Evolutionary conservation across 2,888 invertebrate species (phyloP), one percentile per base, ranked within the genome.

Genomic region (Limnephilus marmoratus): DNA sequence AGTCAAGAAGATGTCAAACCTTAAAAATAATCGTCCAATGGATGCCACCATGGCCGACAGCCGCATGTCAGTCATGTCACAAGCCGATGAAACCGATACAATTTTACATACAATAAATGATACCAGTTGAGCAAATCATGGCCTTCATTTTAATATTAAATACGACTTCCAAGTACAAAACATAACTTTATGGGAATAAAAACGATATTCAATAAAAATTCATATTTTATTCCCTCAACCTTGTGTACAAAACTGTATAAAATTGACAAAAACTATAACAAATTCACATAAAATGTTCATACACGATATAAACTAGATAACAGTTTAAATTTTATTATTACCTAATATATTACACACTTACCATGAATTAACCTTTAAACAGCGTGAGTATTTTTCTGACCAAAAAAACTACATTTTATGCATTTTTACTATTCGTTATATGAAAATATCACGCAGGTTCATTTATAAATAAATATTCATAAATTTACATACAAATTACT

Each of bases 1-100:
- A 29, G 86, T 49, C 37, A 86, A 86, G 24, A 49, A 86, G 37
- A 31, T 86, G 3, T 31, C n/a, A 15, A 18, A 49, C 15, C 86
- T 68, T n/a, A 68, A 49, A 86, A 86, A 86, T 86, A 86, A 83
- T 83, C 83, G 18, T 83, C 31, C 31, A 37, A 83, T 24, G 37
- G 37, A 83, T n/a, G 83, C 34, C 34, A 34, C 83, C 5, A 68
- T 68, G 68, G 68, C 68, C 24, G 24, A 68, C 68, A 68, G 68
- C n/a, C 68, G 2, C 41, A 5, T 41, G 24, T 68, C 68, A n/a
- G n/a, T 0, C 41, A 5, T 41, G 24, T 68, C 68, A n/a, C 68
- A 68, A 68, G 68, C n/a, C 68, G n/a, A 68, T 7, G 68, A 68
- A 68, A 68, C 68, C 9, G 68, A 68, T 5, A 68, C 68, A 68